These are phyloP conservation scores for Datnioides undecimradiatus DNA, from an alignment of 2,113 vertebrate genomes.

Conservation along the genomic window DNA sequence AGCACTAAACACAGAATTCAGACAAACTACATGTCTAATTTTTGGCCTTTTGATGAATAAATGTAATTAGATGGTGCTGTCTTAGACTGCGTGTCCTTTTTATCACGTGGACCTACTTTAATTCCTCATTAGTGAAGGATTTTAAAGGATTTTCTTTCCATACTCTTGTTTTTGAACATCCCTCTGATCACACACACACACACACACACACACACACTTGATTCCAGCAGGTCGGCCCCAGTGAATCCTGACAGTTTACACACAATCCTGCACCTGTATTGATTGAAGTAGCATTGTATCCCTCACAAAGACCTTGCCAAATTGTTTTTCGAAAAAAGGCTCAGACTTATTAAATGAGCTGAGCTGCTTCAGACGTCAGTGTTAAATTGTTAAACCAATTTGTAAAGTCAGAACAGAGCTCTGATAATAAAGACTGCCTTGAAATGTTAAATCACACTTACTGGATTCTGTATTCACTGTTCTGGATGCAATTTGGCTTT, in stretches of 20 bases:
- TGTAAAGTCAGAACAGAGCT: neutral
- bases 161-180: neutral
- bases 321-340: slow-evolving; percentile 13
- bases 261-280: neutral
- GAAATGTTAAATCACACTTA: slow-evolving; percentile 9
- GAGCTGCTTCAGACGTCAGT: neutral
- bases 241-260: neutral
- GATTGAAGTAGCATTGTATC: slow-evolving; percentile 8
- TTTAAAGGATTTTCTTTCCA: too few relatives aligned
- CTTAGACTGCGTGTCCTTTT: neutral
- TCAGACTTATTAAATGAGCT: slow-evolving; percentile 13
- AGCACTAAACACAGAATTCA: neutral
- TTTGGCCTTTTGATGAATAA: neutral
- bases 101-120: neutral
- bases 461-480: neutral
- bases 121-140: slow-evolving; percentile 14
- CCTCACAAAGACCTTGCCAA: slow-evolving; percentile 1
- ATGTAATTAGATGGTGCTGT: neutral
- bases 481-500: neutral
- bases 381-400: neutral
- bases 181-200: neutral
- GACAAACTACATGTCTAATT: neutral
- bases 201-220: neutral
- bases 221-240: neutral
- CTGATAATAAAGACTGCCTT: neutral